phyloP scores from a whole-genome alignment of 2,797 vertebrate genomes.

The Typhlichthys subterraneus region DNA sequence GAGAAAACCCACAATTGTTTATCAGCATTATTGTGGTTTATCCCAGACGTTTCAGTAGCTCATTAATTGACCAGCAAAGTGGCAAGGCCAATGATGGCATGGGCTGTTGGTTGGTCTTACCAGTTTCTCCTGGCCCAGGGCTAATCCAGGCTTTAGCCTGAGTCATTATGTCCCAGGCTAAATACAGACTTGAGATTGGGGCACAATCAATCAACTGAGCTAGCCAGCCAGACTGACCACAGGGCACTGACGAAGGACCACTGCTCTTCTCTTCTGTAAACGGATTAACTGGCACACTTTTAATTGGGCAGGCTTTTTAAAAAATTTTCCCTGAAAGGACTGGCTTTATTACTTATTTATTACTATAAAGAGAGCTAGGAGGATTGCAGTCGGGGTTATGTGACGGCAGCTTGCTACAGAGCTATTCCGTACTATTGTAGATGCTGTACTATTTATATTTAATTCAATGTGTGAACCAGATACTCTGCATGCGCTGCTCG shows the following conservation, averaged over 20 bases:
- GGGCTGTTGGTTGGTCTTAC: constrained; percentile 33
- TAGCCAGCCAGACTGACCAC: constrained; percentile 61
- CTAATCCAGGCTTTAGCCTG: constrained; percentile 66
- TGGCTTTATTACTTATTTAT: constrained; percentile 56
- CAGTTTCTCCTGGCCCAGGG: constrained; percentile 33
- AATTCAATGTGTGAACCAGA: neutral
- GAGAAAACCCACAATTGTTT: neutral
- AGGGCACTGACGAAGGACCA: constrained; percentile 74
- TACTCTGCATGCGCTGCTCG: neutral
- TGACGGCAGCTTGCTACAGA: constrained; percentile 14
- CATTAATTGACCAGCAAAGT: constrained; percentile 34
- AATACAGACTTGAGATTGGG: constrained; percentile 75
- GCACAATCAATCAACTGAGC: constrained; percentile 83
- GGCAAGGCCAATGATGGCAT: constrained; percentile 52
- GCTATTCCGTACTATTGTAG: neutral
- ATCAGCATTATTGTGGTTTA: neutral
- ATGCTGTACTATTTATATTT: too few species aligned
- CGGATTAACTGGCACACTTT: constrained; percentile 86
- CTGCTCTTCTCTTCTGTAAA: constrained; percentile 79
- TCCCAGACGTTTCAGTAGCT: constrained; percentile 17
- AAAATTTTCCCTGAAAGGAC: constrained; percentile 31
- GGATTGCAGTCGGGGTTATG: constrained; percentile 9
- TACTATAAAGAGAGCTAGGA: constrained; percentile 36
- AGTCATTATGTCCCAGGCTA: constrained; percentile 67
- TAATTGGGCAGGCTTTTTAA: constrained; percentile 68